phyloP scores from a whole-genome alignment of 2,888 invertebrate species.

The Athripsodes cinereus region DNA sequence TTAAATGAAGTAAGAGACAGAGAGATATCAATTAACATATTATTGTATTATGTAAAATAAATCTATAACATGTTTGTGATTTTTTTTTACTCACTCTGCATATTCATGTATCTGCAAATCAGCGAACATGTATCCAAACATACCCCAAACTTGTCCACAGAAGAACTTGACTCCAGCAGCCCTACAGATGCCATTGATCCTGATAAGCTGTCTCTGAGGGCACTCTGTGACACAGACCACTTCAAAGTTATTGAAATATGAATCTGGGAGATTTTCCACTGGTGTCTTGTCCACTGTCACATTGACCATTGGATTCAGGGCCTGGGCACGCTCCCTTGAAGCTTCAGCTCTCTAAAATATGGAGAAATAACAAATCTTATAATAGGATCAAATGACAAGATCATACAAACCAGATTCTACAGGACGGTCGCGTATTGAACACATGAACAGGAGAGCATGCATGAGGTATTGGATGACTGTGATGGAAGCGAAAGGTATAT shows the following conservation, averaged over 20 bases:
- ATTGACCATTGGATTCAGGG: conserved; percentile 90
- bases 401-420: too few relatives aligned
- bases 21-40: too few relatives aligned
- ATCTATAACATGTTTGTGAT: too few relatives aligned
- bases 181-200: conserved; percentile 71
- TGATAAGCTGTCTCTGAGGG: conserved; percentile 61
- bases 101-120: conserved; percentile 82
- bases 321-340: conserved; percentile 69
- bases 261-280: conserved; percentile 60
- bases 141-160: conserved; percentile 89
- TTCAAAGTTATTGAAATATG: conserved; percentile 71
- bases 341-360: conserved; percentile 69
- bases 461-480: too few relatives aligned
- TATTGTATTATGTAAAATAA: too few relatives aligned
- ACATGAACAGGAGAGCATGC: too few relatives aligned
- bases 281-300: conserved; percentile 62
- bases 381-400: too few relatives aligned
- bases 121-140: conserved; percentile 85
- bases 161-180: conserved; percentile 75
- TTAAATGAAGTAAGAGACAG: too few relatives aligned
- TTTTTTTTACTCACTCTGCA: conserved; percentile 66
- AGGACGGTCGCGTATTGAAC: too few relatives aligned
- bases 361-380: background rate
- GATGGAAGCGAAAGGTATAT: conserved; percentile 1
- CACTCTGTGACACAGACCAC: conserved; percentile 79